Percentiles rank a stretch among this genome's conserved stretches.
phyloP scores from a whole-genome alignment of 2,113 vertebrate species.

The Scolopax mira region DNA sequence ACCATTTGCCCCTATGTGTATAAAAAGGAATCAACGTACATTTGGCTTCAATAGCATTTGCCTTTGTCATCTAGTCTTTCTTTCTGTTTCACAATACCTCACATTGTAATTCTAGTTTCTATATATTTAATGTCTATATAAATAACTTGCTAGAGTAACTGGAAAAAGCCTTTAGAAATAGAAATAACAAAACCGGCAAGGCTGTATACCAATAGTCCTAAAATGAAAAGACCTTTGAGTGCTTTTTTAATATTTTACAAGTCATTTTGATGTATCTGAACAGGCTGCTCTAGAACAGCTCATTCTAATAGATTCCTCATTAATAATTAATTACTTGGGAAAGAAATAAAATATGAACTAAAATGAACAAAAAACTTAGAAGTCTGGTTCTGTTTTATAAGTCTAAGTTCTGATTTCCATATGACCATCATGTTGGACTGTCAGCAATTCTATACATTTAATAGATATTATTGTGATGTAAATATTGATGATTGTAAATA shows the following conservation, averaged over 20 bases:
- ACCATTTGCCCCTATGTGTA: not conserved
- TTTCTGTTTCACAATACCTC: not conserved
- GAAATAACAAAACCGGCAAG: not conserved
- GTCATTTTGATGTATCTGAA: not conserved
- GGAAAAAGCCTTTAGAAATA: not conserved
- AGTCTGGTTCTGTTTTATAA: not conserved
- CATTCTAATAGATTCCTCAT: not conserved
- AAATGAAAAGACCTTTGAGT: not conserved
- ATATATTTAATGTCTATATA: not conserved
- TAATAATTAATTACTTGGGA: not conserved
- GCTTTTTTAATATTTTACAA: conserved; percentile 43
- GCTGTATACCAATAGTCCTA: not conserved
- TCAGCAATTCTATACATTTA: not conserved
- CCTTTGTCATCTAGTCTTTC: not conserved
- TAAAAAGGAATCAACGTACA: not conserved
- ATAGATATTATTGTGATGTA: not conserved
- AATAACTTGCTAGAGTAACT: not conserved
- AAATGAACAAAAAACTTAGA: not conserved
- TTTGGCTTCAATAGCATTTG: not conserved
- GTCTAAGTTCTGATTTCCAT: not conserved
- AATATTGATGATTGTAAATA: not conserved
- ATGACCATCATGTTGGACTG: not conserved
- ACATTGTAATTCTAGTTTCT: not conserved
- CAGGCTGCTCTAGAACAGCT: not conserved
- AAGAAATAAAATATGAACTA: not conserved